Evolutionary conservation across 2,113 vertebrate genomes (phyloP).

Genomic region (Lophius piscatorius): DNA sequence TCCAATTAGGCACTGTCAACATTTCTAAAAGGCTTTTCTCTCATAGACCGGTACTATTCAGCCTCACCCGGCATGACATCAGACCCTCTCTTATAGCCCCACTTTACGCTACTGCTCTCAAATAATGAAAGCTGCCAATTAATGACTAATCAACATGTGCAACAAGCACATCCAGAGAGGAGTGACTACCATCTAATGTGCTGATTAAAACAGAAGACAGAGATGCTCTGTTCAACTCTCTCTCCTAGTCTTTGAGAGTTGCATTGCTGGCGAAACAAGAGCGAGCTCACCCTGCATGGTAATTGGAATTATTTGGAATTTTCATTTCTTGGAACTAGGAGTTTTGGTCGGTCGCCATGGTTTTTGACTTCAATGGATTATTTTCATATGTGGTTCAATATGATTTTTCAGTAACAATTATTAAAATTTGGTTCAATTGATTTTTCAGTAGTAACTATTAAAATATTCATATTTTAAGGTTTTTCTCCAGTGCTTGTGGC

Average conservation of each 20-base stretch:
- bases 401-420: too few species aligned
- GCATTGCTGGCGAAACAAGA: slow-evolving; percentile 39
- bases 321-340: too few species aligned
- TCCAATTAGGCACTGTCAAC: slow-evolving; percentile 78
- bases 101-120: slow-evolving; percentile 75
- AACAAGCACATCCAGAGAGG: slow-evolving; percentile 75
- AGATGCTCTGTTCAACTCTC: slow-evolving; percentile 70
- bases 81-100: slow-evolving; percentile 75
- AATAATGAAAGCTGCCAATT: slow-evolving; percentile 79
- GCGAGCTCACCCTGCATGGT: slow-evolving; percentile 10
- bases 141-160: slow-evolving; percentile 80
- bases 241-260: slow-evolving; percentile 13
- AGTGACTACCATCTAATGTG: slow-evolving; percentile 74
- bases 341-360: too few species aligned
- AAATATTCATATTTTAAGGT: too few species aligned
- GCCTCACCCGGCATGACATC: slow-evolving; percentile 71
- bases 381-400: too few species aligned
- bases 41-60: slow-evolving; percentile 74
- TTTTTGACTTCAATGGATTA: too few species aligned
- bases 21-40: slow-evolving; percentile 78
- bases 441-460: too few species aligned
- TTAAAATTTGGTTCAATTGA: too few species aligned
- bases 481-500: too few species aligned
- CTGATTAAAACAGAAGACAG: slow-evolving; percentile 76
- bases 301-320: slow-evolving; percentile 11